A percentile compares a stretch with the other conserved stretches of the same genome.
Evolutionary conservation across 2,113 vertebrate genomes (phyloP).

Genomic region (Myxocyprinus asiaticus): DNA sequence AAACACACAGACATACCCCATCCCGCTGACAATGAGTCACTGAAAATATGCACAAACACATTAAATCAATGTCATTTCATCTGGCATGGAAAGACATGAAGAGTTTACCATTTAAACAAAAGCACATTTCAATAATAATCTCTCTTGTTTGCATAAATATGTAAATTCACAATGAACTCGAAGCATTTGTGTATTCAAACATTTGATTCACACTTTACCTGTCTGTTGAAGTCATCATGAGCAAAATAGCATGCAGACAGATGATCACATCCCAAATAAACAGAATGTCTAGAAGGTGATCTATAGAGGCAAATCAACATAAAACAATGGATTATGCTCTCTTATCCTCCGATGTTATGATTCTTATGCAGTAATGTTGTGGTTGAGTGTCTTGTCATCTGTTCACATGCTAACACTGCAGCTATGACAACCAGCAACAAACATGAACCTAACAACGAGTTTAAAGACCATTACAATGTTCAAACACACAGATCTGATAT

Average conservation of each 20-base stretch:
- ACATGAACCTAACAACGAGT: conserved; percentile 18
- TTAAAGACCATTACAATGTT: conserved; percentile 3
- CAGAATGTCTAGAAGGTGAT: background rate
- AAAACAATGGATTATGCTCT: background rate
- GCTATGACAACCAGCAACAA: conserved; percentile 50
- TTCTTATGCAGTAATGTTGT: background rate
- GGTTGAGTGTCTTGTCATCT: background rate
- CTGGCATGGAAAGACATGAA: background rate
- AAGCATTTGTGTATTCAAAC: background rate
- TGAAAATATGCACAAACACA: conserved; percentile 5
- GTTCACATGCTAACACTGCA: conserved; percentile 34
- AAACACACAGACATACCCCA: conserved; percentile 40
- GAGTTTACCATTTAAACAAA: background rate
- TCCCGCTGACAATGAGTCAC: conserved; percentile 26
- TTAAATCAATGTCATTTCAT: background rate
- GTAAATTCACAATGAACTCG: background rate
- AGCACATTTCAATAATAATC: background rate
- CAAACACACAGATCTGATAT: background rate
- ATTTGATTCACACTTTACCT: conserved; percentile 15
- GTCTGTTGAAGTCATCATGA: background rate
- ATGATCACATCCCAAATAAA: background rate
- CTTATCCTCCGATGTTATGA: background rate
- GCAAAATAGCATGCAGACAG: background rate
- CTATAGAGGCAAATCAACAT: background rate
- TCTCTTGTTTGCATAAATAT: background rate